phyloP scores from a whole-genome alignment of 2,888 invertebrate species.

The Idaea biselata region DNA sequence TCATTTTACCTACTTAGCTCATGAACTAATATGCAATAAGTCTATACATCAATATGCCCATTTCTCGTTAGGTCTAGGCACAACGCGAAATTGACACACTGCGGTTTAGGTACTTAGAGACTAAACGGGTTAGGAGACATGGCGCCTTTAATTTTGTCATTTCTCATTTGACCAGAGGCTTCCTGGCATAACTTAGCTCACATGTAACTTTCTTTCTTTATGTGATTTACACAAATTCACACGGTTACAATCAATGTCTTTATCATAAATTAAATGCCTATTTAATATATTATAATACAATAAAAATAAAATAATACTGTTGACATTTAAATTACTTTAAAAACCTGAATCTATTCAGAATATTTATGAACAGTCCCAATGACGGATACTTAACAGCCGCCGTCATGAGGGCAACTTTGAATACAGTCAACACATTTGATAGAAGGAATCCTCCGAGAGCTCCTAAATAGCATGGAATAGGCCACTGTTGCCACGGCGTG shows the following conservation, averaged over 20 bases:
- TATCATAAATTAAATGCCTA: conserved; percentile 14
- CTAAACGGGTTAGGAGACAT: too few relatives aligned
- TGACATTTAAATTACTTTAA: conserved; percentile 38
- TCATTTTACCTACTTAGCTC: too few relatives aligned
- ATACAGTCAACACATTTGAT: conserved; percentile 78
- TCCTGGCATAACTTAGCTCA: too few relatives aligned
- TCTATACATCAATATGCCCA: too few relatives aligned
- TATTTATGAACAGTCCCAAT: conserved; percentile 51
- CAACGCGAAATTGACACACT: too few relatives aligned
- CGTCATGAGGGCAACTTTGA: conserved; percentile 60
- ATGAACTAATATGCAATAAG: too few relatives aligned
- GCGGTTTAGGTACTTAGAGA: too few relatives aligned
- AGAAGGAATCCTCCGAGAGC: conserved; percentile 82
- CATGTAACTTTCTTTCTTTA: too few relatives aligned
- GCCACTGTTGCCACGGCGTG: conserved; percentile 92
- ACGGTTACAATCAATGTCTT: neutral
- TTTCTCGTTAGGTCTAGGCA: too few relatives aligned
- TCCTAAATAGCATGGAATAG: conserved; percentile 86
- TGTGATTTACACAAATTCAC: too few relatives aligned
- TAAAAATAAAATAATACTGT: conserved; percentile 18
- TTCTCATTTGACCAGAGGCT: too few relatives aligned
- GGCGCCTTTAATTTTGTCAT: too few relatives aligned
- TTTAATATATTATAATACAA: conserved; percentile 18
- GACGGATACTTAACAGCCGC: conserved; percentile 62
- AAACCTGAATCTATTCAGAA: conserved; percentile 51